Evolutionary conservation across 2,113 vertebrate species (phyloP).

Genomic region (Silurus meridionalis): DNA sequence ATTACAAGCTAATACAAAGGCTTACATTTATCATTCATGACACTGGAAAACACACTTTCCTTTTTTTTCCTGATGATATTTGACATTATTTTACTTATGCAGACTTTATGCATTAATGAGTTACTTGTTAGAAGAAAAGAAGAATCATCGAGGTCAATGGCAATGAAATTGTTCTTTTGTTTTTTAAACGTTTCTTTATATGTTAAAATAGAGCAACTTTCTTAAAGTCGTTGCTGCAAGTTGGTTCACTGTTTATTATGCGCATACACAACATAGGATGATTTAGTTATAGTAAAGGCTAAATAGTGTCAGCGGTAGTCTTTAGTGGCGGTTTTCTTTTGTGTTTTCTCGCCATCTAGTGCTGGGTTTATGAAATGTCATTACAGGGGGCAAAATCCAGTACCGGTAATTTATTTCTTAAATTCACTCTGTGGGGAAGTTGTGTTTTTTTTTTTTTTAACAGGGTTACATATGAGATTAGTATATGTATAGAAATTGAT

Average conservation of each 20-base stretch:
- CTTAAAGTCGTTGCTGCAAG: neutral
- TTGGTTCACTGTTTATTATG: neutral
- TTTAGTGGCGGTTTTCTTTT: neutral
- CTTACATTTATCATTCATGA: neutral
- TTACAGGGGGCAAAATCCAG: neutral
- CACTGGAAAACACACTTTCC: neutral
- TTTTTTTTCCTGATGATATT: neutral
- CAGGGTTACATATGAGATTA: neutral
- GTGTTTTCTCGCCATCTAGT: conserved; percentile 57
- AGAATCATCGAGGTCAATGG: neutral
- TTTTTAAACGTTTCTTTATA: neutral
- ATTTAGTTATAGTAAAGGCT: neutral
- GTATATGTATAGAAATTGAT: neutral
- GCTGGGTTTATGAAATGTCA: conserved; percentile 28
- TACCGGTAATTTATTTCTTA: neutral
- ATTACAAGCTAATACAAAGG: neutral
- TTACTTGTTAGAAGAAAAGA: neutral
- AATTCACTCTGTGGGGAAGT: neutral
- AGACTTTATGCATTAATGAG: neutral
- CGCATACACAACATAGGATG: too few relatives aligned
- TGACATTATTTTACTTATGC: neutral
- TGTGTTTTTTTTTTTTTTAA: neutral
- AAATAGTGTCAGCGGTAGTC: neutral
- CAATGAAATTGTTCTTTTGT: neutral
- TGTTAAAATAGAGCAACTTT: neutral